These are phyloP conservation scores for Oopsacas minuta DNA, from an alignment of 37 sponge, comb jelly and placozoan genomes.

Conservation along the genomic window DNA sequence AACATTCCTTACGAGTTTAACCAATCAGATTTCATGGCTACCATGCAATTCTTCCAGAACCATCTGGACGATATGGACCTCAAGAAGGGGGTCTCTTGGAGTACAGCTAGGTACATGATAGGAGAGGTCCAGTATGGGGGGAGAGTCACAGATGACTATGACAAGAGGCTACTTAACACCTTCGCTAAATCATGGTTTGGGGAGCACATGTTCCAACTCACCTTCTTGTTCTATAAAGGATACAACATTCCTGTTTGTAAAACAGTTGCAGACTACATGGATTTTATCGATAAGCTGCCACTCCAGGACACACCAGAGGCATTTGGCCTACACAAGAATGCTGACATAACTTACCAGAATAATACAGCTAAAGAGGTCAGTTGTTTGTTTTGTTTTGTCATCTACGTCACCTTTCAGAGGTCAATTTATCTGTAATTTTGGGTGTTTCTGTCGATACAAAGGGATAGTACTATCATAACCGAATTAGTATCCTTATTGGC, in stretches of 20 bases:
- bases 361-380: constrained; percentile 56
- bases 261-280: constrained; percentile 73
- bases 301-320: constrained; percentile 93
- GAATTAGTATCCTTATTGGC: too few species aligned
- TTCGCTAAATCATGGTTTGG: constrained; percentile 82
- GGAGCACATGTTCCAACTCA: constrained; percentile 82
- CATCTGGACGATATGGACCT: constrained; percentile 90
- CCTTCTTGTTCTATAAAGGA: constrained; percentile 92
- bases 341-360: constrained; percentile 96
- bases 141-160: constrained; percentile 90
- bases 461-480: too few species aligned
- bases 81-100: constrained; percentile 89
- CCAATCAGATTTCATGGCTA: constrained; percentile 84
- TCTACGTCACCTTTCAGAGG: too few species aligned
- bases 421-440: too few species aligned
- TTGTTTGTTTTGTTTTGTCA: too few species aligned
- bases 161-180: constrained; percentile 81
- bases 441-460: too few species aligned
- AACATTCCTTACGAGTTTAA: constrained; percentile 98
- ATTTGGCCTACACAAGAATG: constrained; percentile 97
- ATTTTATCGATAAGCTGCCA: constrained; percentile 76
- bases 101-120: constrained; percentile 85
- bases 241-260: constrained; percentile 66
- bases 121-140: constrained; percentile 98
- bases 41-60: constrained; percentile 78